A percentile compares a stretch with the other conserved stretches of the same genome.
Evolutionary conservation across 2,888 invertebrate species (phyloP).

Genomic region (Heliothis peltigera): DNA sequence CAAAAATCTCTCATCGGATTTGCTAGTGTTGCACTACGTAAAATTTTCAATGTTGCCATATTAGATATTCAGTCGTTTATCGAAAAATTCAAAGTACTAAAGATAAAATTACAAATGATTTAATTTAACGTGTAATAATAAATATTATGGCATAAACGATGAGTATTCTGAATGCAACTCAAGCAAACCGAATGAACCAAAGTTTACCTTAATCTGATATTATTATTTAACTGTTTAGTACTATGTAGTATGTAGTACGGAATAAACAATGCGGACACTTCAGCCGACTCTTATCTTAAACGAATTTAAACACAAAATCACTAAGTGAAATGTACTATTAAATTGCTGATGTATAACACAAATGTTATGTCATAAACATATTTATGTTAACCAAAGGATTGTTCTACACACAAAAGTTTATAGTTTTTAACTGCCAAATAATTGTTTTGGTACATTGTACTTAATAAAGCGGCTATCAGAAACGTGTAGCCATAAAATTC

Average conservation of each 20-base stretch:
- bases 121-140: background rate
- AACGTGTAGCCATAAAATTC: background rate
- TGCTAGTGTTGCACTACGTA: background rate
- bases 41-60: background rate
- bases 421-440: constrained; percentile 18
- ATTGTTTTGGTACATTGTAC: constrained; percentile 23
- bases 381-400: constrained; percentile 13
- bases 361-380: background rate
- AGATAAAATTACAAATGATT: background rate
- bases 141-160: background rate
- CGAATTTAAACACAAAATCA: constrained; percentile 6
- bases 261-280: constrained; percentile 3
- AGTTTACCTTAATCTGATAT: background rate
- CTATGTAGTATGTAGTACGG: background rate
- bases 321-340: background rate
- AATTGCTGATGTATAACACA: background rate
- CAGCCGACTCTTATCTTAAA: constrained; percentile 20
- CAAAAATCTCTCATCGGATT: background rate
- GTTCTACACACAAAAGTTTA: constrained; percentile 11
- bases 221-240: background rate
- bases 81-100: background rate
- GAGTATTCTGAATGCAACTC: background rate
- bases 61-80: background rate
- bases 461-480: constrained; percentile 25
- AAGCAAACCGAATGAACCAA: background rate